Evolutionary conservation across 2,888 invertebrate genomes (phyloP).

Genomic region (Globia sparganii): DNA sequence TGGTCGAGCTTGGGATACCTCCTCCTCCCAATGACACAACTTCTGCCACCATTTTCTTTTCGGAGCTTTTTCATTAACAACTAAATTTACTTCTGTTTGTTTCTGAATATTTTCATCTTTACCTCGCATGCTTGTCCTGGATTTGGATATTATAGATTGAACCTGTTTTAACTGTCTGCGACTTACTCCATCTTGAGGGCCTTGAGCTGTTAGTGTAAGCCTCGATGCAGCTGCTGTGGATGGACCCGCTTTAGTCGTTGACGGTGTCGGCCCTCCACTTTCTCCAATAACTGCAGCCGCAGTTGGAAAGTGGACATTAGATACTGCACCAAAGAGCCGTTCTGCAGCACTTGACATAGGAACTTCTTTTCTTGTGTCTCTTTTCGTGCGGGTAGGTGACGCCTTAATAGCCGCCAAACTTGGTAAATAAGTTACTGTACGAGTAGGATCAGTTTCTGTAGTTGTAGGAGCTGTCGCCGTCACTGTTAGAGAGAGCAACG

Average conservation of each 20-base stretch:
- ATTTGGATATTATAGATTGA: conserved; percentile 80
- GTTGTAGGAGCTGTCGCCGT: conserved; percentile 71
- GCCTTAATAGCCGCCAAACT: conserved; percentile 73
- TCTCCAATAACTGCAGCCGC: conserved; percentile 82
- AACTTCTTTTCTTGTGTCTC: conserved; percentile 51
- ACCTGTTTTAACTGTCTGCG: conserved; percentile 82
- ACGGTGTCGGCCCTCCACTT: conserved; percentile 48
- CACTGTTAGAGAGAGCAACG: conserved; percentile 82
- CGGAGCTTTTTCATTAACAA: conserved; percentile 62
- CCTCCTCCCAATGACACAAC: conserved; percentile 82
- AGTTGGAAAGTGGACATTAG: conserved; percentile 82
- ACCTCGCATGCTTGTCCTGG: conserved; percentile 74
- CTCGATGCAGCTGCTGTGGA: conserved; percentile 77
- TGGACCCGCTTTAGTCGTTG: conserved; percentile 75
- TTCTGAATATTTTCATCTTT: conserved; percentile 63
- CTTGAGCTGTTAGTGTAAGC: conserved; percentile 77
- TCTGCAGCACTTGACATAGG: conserved; percentile 71
- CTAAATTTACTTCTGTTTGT: conserved; percentile 71
- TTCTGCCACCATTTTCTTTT: conserved; percentile 79
- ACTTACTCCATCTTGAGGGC: conserved; percentile 79
- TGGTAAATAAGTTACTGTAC: conserved; percentile 85
- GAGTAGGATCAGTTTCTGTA: conserved; percentile 72
- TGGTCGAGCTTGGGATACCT: conserved; percentile 81
- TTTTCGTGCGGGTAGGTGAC: conserved; percentile 68
- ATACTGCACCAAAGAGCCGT: conserved; percentile 72